Evolutionary conservation across 2,888 invertebrate species (phyloP).

Genomic region (Caenorhabditis zanzibari): DNA sequence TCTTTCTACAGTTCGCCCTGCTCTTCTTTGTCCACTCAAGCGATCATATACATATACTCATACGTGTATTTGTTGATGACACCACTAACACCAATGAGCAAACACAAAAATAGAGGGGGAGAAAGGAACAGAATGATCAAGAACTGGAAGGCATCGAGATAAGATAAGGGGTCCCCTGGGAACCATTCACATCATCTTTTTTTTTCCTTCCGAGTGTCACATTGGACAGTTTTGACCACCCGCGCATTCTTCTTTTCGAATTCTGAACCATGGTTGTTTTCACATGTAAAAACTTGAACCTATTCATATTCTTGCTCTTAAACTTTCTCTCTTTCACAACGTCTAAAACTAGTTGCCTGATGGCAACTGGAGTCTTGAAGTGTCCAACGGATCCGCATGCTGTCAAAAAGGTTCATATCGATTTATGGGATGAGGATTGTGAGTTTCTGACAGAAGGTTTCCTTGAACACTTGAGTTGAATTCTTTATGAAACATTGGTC

Average conservation of each 20-base stretch:
- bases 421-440: conserved; percentile 76
- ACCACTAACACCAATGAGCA: conserved; percentile 22
- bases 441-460: too few species aligned
- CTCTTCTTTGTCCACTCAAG: neutral
- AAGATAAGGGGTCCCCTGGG: conserved; percentile 16
- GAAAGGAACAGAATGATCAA: neutral
- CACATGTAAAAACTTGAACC: neutral
- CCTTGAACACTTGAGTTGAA: too few species aligned
- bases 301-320: neutral
- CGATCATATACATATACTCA: neutral
- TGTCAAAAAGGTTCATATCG: conserved; percentile 59
- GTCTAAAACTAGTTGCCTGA: conserved; percentile 54
- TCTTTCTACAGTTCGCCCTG: too few species aligned
- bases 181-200: neutral
- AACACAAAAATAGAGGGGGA: neutral
- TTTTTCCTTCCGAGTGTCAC: too few species aligned
- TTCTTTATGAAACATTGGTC: too few species aligned
- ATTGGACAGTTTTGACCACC: conserved; percentile 22
- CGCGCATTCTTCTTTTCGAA: conserved; percentile 21
- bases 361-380: conserved; percentile 62
- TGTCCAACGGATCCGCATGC: conserved; percentile 60
- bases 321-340: neutral
- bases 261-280: neutral
- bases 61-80: conserved; percentile 8
- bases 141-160: conserved; percentile 6